Percentiles rank a stretch among this genome's conserved stretches.
These are phyloP conservation scores for Andricus quercusramuli DNA, from an alignment of 2,888 invertebrate species.

Conservation along the genomic window DNA sequence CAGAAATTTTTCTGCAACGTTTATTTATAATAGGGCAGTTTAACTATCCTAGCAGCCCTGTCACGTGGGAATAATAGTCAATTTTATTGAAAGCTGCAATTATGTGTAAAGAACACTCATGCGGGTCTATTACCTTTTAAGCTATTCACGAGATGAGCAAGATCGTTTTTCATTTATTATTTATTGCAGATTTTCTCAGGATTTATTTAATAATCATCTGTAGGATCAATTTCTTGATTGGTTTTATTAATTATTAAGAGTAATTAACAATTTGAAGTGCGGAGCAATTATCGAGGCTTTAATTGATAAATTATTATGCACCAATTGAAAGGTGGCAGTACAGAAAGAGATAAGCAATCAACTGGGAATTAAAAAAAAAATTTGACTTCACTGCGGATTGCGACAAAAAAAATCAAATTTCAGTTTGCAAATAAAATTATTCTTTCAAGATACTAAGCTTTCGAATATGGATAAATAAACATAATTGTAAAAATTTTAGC, in stretches of 20 bases:
- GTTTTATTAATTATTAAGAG: not conserved
- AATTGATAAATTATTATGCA: not conserved
- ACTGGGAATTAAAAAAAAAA: no score
- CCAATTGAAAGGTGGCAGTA: no score
- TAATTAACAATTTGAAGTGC: not conserved
- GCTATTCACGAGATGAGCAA: constrained; percentile 9
- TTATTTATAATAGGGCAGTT: constrained; percentile 26
- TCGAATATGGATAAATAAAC: no score
- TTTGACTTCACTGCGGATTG: no score
- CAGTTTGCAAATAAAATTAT: no score
- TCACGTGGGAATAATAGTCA: constrained; percentile 6
- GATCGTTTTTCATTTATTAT: not conserved
- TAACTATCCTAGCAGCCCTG: constrained; percentile 24
- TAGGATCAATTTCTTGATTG: not conserved
- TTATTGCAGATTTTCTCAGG: not conserved
- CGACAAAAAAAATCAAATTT: no score
- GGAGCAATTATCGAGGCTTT: not conserved
- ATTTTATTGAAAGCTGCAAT: constrained; percentile 38
- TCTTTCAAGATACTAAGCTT: no score
- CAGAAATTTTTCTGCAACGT: constrained; percentile 24
- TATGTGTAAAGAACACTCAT: not conserved
- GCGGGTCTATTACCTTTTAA: not conserved
- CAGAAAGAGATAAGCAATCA: no score
- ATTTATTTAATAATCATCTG: not conserved
- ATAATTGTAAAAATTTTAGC: no score